Evolutionary conservation across 2,113 vertebrate species (phyloP), one percentile per base, ranked within the genome.

Genomic region (Kryptolebias marmoratus): DNA sequence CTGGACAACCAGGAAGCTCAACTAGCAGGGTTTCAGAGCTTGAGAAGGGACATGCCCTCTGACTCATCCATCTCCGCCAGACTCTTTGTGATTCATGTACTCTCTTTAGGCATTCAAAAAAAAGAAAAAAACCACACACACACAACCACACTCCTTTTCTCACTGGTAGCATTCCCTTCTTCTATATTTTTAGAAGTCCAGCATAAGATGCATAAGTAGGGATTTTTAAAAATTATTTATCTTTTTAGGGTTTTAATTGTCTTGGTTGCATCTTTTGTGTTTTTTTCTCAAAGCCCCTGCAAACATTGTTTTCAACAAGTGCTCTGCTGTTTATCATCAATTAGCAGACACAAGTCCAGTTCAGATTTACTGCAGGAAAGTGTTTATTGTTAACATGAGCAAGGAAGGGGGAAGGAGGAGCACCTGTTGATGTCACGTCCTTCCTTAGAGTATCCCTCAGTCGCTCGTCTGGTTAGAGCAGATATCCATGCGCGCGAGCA

Each of bases 341-440:
- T 64, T 36, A 32, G 42, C 32, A 13, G 42, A 16, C 9, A 15
- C 0, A 16, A 28, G 48, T 69, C 16, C 16, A 31, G 15, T 68
- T 42, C 16, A 59, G 54, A 28, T 15, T 71, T 60, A 18, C 52
- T 59, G 32, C 54, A n/a, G 64, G 71, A 72, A 79, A 74, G 69
- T 72, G 47, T 13, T 76, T 93, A 90, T 85, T 91, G 86, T 95
- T 94, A 93, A 92, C 90, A 90, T 77, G 80, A 91, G 80, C 27
- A 84, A 90, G 90, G 90, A 90, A 87, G 83, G 62, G 84, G 91
- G 91, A 89, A 87, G 91, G 90, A 89, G 86, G 69, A 88, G 79
- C 90, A 94, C 78, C 93, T 95, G 91, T 85, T 80, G 73, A 89
- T 94, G 91, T 91, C 88, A 83, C 90, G 94, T 95, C 94, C 92